These are phyloP conservation scores for Anarhynchus alexandrinus DNA, from an alignment of 2,113 vertebrate genomes.

Conservation along the genomic window DNA sequence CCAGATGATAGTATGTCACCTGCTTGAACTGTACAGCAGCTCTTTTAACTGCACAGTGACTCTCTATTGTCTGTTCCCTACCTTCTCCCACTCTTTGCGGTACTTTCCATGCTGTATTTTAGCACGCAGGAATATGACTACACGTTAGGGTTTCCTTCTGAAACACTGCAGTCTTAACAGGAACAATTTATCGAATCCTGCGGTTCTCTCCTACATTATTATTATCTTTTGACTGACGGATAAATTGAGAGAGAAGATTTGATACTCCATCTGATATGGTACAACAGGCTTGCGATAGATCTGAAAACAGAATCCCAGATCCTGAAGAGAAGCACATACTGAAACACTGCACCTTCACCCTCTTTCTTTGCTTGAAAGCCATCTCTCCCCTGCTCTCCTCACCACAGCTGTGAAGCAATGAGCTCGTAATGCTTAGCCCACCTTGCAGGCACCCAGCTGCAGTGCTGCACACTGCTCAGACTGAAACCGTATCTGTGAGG, in stretches of 20 bases:
- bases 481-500: not conserved
- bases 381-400: not conserved
- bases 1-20: not conserved
- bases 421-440: not conserved
- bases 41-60: not conserved
- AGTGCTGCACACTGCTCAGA: not conserved
- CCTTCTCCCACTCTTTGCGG: not conserved
- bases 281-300: not conserved
- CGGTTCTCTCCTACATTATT: not conserved
- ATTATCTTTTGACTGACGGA: not conserved
- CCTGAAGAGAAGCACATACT: not conserved
- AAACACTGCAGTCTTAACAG: not conserved
- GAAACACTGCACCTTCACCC: not conserved
- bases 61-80: not conserved
- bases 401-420: not conserved
- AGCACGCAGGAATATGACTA: not conserved
- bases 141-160: not conserved
- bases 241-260: conserved; percentile 6
- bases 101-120: not conserved
- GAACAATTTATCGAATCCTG: not conserved
- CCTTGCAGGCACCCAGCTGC: not conserved
- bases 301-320: not conserved
- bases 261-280: not conserved
- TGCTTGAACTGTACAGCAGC: not conserved
- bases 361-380: not conserved